Evolutionary conservation across 1,140 invertebrate genomes (phyloP).

Genomic region (Cydia fagiglandana): DNA sequence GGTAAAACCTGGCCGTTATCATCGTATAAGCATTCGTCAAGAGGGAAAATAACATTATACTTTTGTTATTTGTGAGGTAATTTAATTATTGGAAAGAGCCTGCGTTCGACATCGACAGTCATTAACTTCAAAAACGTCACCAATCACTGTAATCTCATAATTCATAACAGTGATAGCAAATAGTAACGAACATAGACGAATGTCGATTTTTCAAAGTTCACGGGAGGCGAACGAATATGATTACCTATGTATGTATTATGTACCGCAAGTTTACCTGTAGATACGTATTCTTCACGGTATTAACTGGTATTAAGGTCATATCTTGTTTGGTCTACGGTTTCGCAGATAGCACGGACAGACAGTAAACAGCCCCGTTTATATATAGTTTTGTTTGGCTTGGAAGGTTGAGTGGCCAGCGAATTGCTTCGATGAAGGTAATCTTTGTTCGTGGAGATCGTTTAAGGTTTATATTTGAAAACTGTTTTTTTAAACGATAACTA

Average conservation of each 20-base stretch:
- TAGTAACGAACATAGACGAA: too few species aligned
- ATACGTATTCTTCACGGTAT: conserved; percentile 13
- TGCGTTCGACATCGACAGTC: too few species aligned
- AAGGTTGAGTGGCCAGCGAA: conserved; percentile 28
- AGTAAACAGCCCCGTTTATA: conserved; percentile 31
- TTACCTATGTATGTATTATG: too few species aligned
- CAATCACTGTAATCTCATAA: too few species aligned
- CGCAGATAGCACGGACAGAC: conserved; percentile 26
- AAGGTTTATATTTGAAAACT: neutral
- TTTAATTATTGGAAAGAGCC: too few species aligned
- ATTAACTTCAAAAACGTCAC: too few species aligned
- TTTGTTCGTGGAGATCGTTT: conserved; percentile 18
- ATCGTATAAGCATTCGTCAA: neutral
- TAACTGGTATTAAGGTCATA: conserved; percentile 27
- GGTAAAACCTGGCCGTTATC: neutral
- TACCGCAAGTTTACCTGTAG: neutral
- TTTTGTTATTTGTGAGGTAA: too few species aligned
- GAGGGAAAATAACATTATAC: neutral
- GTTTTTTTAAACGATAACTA: neutral
- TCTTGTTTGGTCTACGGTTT: conserved; percentile 31
- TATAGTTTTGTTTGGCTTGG: conserved; percentile 30
- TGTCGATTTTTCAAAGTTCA: too few species aligned
- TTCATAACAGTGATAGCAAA: too few species aligned
- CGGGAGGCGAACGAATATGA: too few species aligned
- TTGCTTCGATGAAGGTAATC: conserved; percentile 24